Percentiles rank a stretch among this genome's conserved stretches.
Conservation (phyloP, 2,113 vertebrate genomes). For the Triplophysa rosa region DNA sequence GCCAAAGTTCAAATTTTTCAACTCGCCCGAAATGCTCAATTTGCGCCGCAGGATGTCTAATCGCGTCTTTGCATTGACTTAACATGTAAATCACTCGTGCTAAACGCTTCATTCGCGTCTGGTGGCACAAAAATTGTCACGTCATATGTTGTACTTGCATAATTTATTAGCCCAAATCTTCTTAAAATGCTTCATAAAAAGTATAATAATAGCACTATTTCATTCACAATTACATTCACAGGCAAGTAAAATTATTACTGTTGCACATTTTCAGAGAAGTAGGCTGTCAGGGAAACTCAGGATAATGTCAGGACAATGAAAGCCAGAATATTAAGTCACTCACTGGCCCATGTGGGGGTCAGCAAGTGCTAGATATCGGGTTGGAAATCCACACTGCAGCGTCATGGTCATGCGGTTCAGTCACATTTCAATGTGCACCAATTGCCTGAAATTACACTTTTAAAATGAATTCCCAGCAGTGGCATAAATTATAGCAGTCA, state of each 20-base stretch:
- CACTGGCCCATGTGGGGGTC: slow-evolving; percentile 8
- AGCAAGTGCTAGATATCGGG: background rate
- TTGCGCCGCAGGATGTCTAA: too few relatives aligned
- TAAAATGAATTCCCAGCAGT: slow-evolving; percentile 23
- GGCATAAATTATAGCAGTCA: slow-evolving; percentile 1
- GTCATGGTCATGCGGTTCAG: background rate
- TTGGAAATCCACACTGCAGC: background rate
- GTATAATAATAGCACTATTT: slow-evolving; percentile 13
- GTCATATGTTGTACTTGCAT: background rate
- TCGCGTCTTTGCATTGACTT: too few relatives aligned
- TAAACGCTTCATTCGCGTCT: too few relatives aligned
- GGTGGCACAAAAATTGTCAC: background rate
- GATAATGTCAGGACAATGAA: slow-evolving; percentile 9
- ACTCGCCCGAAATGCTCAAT: too few relatives aligned
- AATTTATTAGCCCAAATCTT: background rate
- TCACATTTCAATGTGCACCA: background rate
- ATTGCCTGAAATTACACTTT: slow-evolving; percentile 12
- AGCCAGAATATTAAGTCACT: slow-evolving; percentile 25
- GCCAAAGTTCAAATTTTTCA: too few relatives aligned
- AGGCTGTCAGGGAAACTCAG: slow-evolving; percentile 19
- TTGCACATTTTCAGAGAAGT: slow-evolving; percentile 4
- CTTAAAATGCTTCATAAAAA: slow-evolving; percentile 21
- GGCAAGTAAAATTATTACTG: slow-evolving; percentile 21
- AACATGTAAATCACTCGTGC: too few relatives aligned
- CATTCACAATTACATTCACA: slow-evolving; percentile 11